Base-by-base conservation (phyloP, 2,797 vertebrate species). In the Gila robusta region DNA sequence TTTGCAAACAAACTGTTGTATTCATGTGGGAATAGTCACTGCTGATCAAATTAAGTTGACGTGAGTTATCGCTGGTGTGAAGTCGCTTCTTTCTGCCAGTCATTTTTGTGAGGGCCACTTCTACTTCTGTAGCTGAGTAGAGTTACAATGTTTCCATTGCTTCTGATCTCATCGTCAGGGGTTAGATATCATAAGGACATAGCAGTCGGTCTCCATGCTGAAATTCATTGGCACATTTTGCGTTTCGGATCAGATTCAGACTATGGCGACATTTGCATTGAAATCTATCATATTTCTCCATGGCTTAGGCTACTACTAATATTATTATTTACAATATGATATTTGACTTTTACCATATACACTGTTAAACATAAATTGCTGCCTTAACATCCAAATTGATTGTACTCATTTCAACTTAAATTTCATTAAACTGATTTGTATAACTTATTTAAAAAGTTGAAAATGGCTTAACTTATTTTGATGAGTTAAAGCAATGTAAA, bases 11-110 rank as follows among this genome's bases (percentile, higher is more conserved):
- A 80, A 67, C 1, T 10, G 74, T 77, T 32, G 28, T 32, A 26
- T 77, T 74, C 64, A 44, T 35, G 49, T 8, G 82, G 59, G 87
- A 49, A 17, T 35, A 39, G 72, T 64, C 77, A 69, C 70, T 21
- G 56, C 74, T 83, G 85, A 82, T 89, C 79, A 76, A 87, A 89
- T 90, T 73, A 86, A 86, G 79, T 47, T 84, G 81, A 86, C 79
- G 21, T 69, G 52, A 76, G 62, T 83, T 87, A 52, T 67, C 49
- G 44, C 71, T 52, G 54, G 82, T 47, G 56, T 44, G 59, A 72
- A 87, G 19, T 26, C 2, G 62, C n/a, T 49, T 74, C 62, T 74
- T 80, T 59, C 80, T 88, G 69, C 66, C 78, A 89, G 54, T 77
- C 81, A 32, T 86, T 85, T 69, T 37, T 79, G 41, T 82, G 37